Evolutionary conservation across 92 coral and sea anemone genomes (phyloP), one percentile per base, ranked within the genome.

Genomic region (Metridium senile): DNA sequence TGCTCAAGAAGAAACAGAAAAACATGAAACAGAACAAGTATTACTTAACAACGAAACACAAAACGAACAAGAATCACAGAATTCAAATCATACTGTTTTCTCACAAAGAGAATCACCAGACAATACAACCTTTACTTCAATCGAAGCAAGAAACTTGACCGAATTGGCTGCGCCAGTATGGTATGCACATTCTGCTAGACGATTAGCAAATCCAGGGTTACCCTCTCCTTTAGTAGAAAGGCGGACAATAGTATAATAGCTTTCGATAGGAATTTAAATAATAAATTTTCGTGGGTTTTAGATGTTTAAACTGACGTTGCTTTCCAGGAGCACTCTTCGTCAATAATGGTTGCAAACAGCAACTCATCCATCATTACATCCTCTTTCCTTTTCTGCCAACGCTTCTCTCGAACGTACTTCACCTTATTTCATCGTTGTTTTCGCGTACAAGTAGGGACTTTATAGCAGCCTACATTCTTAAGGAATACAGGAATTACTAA

Each of bases 171-270:
- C 71, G 13, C 80, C 80, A 20, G 33, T 32, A 22, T 54, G 59
- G 59, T 54, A 19, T 21, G 21, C 17, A 45, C 64, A 75, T 10
- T 58, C 71, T 23, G 80, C 71, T 75, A 43, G 47, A 21, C 45
- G 80, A 30, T 18, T 75, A 27, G 80, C 80, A 21, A 33, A 65
- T 26, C 33, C 26, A 46, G 0, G 26, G 13, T 1, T 75, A 7
- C 80, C 80, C 0, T 75, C 80, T 46, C 80, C 80, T 43, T 1
- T 75, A 9, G 1, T 63, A 1, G 80, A 75, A 13, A 62, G 80
- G 61, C 49, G 80, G 18, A 75, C 80, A 16, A 26, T 75, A 34
- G 80, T 75, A 62, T 75, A 64, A 71, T 53, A 25, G n/a, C n/a
- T n/a, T n/a, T n/a, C n/a, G 65, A 59, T 28, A 59, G 49, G 13